A percentile compares a stretch with the other conserved stretches of the same genome.
Conservation (phyloP, 2,888 invertebrate genomes). For the Catonia carolina region DNA sequence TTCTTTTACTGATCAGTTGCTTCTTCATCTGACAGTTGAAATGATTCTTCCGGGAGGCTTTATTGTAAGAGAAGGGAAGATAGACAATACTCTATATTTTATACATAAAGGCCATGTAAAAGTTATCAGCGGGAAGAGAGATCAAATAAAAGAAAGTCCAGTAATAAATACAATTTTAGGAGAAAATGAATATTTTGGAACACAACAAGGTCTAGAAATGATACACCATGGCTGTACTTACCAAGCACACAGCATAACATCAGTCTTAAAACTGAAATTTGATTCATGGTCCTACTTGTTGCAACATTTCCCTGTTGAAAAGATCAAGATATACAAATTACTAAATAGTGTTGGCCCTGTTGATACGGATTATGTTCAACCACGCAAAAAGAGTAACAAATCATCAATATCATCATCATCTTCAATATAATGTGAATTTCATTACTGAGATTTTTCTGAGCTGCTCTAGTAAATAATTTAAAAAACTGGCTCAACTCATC, state of each 20-base stretch:
- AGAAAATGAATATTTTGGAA: neutral
- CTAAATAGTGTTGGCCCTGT: too few species aligned
- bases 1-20: neutral
- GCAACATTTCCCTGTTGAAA: too few species aligned
- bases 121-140: neutral
- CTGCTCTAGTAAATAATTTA: too few species aligned
- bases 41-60: neutral
- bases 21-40: neutral
- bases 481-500: too few species aligned
- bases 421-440: too few species aligned
- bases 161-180: neutral
- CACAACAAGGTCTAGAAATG: neutral
- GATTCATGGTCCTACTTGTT: neutral
- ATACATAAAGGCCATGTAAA: neutral
- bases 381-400: too few species aligned
- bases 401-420: too few species aligned
- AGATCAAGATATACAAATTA: too few species aligned
- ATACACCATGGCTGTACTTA: neutral
- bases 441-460: too few species aligned
- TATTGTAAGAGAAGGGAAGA: neutral
- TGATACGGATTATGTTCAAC: too few species aligned
- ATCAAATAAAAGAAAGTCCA: too few species aligned
- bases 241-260: neutral
- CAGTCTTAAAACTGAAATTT: neutral
- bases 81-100: neutral